Evolutionary conservation across 2,888 invertebrate genomes (phyloP), one percentile per base, ranked within the genome.

Genomic region (Lasius platythorax): DNA sequence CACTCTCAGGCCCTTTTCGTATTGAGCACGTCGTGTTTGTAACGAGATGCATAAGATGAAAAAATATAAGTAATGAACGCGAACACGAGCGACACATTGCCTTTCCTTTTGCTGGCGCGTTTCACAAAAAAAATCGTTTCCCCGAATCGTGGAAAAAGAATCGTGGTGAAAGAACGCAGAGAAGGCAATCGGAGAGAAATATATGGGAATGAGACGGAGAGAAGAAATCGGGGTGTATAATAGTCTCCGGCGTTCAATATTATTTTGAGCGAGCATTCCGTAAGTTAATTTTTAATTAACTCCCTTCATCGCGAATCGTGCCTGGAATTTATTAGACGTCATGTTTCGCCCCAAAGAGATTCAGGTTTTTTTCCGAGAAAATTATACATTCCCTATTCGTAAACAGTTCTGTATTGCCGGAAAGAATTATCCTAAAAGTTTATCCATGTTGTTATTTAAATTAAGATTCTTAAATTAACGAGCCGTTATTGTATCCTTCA

Each of bases 41-140:
- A 90, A 91, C 88, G 86, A 89, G 88, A 84, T 87, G 88, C 85
- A 66, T 87, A 90, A 90, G 90, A 90, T 85, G 87, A 89, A 87
- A 91, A 89, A 87, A 89, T 88, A 89, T 91, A 89, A 86, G 87
- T 84, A 89, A 90, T 89, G 89, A 87, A 88, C 86, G 88, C 86
- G 89, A 90, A 89, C 86, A 72, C 85, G 23, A 85, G 82, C 86
- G 76, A 64, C 37, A 56, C 81, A 37, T 37, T 76, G 84, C 66
- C 83, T 74, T 85, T 82, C n/a, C 8, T 85, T 66, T 75, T 78
- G 79, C 83, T 12, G 75, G 64, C 33, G 74, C 43, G 70, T 82
- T 87, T 87, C 88, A 82, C 78, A 82, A 85, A 88, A 23, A 23
- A 23, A 89, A 87, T 89, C 83, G 79, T 61, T 85, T 66, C 3